Base-by-base conservation (phyloP, 2,797 vertebrate species). In the Chaunax sp. region DNA sequence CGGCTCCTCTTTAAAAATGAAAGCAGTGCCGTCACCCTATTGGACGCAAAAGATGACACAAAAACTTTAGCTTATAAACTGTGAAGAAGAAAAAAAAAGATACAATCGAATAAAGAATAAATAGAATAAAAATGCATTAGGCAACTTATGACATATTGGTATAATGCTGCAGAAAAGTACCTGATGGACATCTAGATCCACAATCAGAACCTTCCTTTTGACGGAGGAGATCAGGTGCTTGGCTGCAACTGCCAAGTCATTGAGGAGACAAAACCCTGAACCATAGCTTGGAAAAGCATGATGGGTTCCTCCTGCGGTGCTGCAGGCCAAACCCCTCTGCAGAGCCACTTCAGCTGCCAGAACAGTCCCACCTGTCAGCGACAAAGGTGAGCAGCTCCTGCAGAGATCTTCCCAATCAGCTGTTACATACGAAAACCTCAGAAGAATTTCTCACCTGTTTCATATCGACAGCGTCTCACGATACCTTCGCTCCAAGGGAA, bases 161-260 rank as follows among this genome's bases (percentile, higher is more conserved):
- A 0, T 6, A 6, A 38, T 10, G 2, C 10, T 28, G 28, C 28
- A 28, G 8, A 28, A n/a, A n/a, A n/a, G 13, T 61, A 92, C 91
- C 89, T 92, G 90, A 82, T 91, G 92, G 65, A 91, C 90, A 25
- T 93, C 90, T n/a, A 93, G 58, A 85, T 92, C 91, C 68, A 92
- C 85, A 3, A 92, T 88, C 44, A 90, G 77, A 62, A 92, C 70
- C 74, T 87, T 92, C 44, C 69, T 80, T 51, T 65, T 81, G 22
- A 50, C 8, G 0, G 54, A 46, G 1, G 80, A 66, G 49, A 5
- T 80, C 50, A 77, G 30, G 60, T 80, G 44, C 75, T 78, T 92
- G 62, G 88, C 88, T 3, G 86, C 66, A 6, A 91, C 88, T 2
- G 90, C 90, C 20, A 92, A 71, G 64, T 91, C 87, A 3, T 90